Conservation (phyloP, 2,797 vertebrate genomes). For the Leptoclinus maculatus region DNA sequence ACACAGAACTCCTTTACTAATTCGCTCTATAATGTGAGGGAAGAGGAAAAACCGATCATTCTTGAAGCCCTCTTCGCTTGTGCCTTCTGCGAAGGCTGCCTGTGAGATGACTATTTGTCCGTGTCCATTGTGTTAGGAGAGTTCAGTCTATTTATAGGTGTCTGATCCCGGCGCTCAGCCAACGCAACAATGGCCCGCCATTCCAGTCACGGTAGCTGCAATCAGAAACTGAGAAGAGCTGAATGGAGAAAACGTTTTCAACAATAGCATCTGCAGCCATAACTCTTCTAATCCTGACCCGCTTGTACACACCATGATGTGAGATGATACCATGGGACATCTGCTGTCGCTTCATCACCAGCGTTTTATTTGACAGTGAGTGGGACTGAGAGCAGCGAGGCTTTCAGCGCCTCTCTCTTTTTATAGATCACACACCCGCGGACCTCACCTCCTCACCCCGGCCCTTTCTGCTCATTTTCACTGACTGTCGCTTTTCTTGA, state of each 20-base stretch:
- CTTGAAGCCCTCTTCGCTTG: background rate
- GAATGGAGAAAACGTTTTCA: slow-evolving; percentile 45
- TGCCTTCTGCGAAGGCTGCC: slow-evolving; percentile 19
- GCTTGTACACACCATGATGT: slow-evolving; percentile 31
- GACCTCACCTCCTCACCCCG: slow-evolving; percentile 40
- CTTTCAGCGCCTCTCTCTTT: slow-evolving; percentile 63
- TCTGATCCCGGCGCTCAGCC: slow-evolving; percentile 54
- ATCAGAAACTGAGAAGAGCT: slow-evolving; percentile 60
- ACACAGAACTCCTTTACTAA: background rate
- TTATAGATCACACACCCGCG: slow-evolving; percentile 49
- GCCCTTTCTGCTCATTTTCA: slow-evolving; percentile 64
- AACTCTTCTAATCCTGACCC: slow-evolving; percentile 59
- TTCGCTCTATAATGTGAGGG: background rate
- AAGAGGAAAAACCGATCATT: background rate
- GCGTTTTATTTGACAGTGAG: slow-evolving; percentile 46
- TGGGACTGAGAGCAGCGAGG: slow-evolving; percentile 14
- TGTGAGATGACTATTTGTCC: slow-evolving; percentile 61
- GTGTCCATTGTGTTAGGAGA: slow-evolving; percentile 55
- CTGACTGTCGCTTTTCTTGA: slow-evolving; percentile 71
- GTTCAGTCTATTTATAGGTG: slow-evolving; percentile 75
- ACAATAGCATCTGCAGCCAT: slow-evolving; percentile 63
- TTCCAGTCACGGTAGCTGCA: slow-evolving; percentile 65
- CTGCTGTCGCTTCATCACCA: slow-evolving; percentile 59
- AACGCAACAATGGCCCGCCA: slow-evolving; percentile 47
- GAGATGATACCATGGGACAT: slow-evolving; percentile 58